Percentiles rank a stretch among this genome's conserved stretches.
Evolutionary conservation across 2,888 invertebrate genomes (phyloP).

Genomic region (Pandemis cinnamomeana): DNA sequence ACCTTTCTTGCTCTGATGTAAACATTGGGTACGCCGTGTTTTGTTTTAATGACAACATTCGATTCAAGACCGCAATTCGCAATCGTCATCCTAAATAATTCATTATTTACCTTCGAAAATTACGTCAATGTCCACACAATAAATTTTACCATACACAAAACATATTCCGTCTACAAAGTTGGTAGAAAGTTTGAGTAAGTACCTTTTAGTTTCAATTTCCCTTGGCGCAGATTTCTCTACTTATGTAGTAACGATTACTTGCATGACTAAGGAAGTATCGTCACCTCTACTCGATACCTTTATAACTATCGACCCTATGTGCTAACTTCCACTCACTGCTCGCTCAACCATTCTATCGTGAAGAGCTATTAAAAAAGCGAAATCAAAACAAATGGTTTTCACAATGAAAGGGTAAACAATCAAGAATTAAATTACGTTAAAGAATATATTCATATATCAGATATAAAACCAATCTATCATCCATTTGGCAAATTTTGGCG

Average conservation of each 20-base stretch:
- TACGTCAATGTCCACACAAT: not conserved
- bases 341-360: not conserved
- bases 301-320: slow-evolving; percentile 1
- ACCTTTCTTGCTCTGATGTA: slow-evolving; percentile 3
- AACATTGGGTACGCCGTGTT: not conserved
- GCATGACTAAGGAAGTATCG: slow-evolving; percentile 9
- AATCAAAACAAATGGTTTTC: not conserved
- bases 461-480: too few relatives aligned
- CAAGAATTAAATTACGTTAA: not conserved
- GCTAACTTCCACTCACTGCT: not conserved
- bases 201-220: not conserved
- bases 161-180: not conserved
- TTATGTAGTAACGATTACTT: slow-evolving; percentile 20
- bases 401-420: not conserved
- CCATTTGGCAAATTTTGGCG: not conserved
- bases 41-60: not conserved
- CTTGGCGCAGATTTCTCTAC: slow-evolving; percentile 7
- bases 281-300: slow-evolving; percentile 8
- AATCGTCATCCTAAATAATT: not conserved
- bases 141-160: not conserved
- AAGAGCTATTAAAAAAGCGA: not conserved
- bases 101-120: not conserved
- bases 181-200: slow-evolving; percentile 11
- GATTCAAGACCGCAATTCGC: not conserved
- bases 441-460: too few relatives aligned